Evolutionary conservation across 2,797 vertebrate genomes (phyloP), one percentile per base, ranked within the genome.

Genomic region (Pantherophis vulpinus): DNA sequence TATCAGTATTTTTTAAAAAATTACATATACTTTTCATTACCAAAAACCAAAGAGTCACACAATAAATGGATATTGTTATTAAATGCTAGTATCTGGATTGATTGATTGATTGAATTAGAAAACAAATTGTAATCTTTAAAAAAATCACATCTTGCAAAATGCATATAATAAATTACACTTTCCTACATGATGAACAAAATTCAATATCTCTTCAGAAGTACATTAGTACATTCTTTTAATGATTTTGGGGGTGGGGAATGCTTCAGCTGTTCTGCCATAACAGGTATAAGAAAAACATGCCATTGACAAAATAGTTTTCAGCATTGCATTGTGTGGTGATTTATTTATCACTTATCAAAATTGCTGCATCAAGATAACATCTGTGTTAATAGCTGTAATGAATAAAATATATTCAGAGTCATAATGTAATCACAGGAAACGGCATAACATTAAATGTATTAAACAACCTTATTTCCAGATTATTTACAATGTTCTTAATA

Each of bases 401-500:
- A 32, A 60, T 54, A 16, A 23, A 74, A 91, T 59, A 47, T 25
- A 74, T 58, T 55, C 37, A 60, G 32, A 60, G 29, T 55, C 51
- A n/a, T 55, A 74, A 4, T 47, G 14, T 93, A 8, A 11, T 89
- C 37, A 51, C 32, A 56, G 20, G 18, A 74, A 55, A n/a, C 47
- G 58, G 27, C 13, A 13, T 32, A 93, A 56, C n/a, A 55, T 13
- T 47, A 61, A 54, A 47, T 27, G 32, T 32, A 90, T 94, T 93
- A 86, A 54, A 91, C 74, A 87, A 87, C n/a, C 7, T 92, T 1
- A 92, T 14, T 94, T 91, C n/a, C 29, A 79, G 74, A 63, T 13
- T 58, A 25, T 32, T 95, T 37, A 91, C 42, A 83, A 11, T 25
- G 95, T 86, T 95, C 93, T 94, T 94, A 93, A 42, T 94, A 51